These are phyloP conservation scores for Himantopus leucocephalus DNA, from an alignment of 2,113 vertebrate species.

Conservation along the genomic window DNA sequence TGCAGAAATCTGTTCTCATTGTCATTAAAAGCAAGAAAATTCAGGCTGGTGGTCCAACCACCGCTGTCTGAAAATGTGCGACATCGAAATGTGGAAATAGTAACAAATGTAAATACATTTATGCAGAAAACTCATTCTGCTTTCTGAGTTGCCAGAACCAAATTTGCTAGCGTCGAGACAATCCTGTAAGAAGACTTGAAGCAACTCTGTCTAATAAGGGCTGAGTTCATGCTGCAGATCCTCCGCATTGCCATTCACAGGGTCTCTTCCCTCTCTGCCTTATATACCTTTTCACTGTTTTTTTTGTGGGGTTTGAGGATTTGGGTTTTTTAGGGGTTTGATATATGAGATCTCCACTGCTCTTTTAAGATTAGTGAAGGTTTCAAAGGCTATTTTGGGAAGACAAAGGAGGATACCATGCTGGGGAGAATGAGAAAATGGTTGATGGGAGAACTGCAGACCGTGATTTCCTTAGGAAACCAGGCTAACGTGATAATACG, in stretches of 20 bases:
- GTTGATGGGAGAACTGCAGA: background rate
- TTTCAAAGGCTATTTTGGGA: background rate
- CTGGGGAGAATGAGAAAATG: background rate
- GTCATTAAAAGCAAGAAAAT: background rate
- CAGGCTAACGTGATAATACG: accelerated
- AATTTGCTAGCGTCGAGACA: background rate
- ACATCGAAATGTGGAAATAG: background rate
- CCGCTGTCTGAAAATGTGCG: background rate
- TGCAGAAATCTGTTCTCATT: background rate
- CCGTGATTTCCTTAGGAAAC: background rate
- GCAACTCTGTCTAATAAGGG: background rate
- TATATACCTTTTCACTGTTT: background rate
- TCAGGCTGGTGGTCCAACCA: background rate
- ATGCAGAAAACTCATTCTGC: background rate
- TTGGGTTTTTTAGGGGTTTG: background rate
- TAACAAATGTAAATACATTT: background rate
- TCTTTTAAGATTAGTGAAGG: background rate
- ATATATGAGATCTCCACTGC: accelerated
- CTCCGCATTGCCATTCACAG: background rate
- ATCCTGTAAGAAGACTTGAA: background rate
- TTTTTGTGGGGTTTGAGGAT: background rate
- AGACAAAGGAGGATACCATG: background rate
- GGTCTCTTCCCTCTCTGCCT: background rate
- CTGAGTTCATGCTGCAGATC: background rate
- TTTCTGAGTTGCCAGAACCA: background rate